Evolutionary conservation across 2,113 vertebrate species (phyloP).

Genomic region (Shinisaurus crocodilurus): DNA sequence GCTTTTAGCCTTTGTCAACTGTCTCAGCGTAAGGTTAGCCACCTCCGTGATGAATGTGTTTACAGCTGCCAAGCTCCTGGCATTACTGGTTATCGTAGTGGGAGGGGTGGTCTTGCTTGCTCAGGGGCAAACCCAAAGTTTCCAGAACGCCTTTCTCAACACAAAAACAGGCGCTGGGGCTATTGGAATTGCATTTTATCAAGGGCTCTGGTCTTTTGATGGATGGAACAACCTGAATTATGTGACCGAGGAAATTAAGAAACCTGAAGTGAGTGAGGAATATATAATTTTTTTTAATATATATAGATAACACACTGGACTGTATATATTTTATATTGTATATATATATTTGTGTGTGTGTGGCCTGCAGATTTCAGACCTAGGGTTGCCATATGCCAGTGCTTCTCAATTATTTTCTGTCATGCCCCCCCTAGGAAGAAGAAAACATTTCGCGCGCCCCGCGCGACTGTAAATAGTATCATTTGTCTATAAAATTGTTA

Average conservation of each 20-base stretch:
- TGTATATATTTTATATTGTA: neutral
- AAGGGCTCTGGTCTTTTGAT: conserved; percentile 85
- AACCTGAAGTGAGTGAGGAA: conserved; percentile 80
- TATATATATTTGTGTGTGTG: neutral
- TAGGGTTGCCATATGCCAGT: neutral
- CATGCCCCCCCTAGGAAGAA: no score
- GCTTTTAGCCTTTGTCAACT: conserved; percentile 74
- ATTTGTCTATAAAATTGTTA: no score
- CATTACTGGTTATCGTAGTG: conserved; percentile 78
- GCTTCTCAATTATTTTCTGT: no score
- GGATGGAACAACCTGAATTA: conserved; percentile 87
- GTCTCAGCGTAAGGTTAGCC: conserved; percentile 77
- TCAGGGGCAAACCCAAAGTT: conserved; percentile 67
- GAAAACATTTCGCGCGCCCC: no score
- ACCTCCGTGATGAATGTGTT: conserved; percentile 81
- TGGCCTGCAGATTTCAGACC: neutral
- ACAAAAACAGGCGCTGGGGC: conserved; percentile 64
- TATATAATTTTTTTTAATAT: neutral
- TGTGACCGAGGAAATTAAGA: conserved; percentile 85
- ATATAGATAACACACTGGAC: conserved; percentile 14
- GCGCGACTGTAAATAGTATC: no score
- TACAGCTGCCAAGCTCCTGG: conserved; percentile 79
- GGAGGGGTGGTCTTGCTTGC: conserved; percentile 76
- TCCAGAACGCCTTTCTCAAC: conserved; percentile 79
- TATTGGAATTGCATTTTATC: conserved; percentile 84